Evolutionary conservation across 23 tunicate genomes (phyloP), one percentile per base, ranked within the genome.

Genomic region (Ascidia mentula): DNA sequence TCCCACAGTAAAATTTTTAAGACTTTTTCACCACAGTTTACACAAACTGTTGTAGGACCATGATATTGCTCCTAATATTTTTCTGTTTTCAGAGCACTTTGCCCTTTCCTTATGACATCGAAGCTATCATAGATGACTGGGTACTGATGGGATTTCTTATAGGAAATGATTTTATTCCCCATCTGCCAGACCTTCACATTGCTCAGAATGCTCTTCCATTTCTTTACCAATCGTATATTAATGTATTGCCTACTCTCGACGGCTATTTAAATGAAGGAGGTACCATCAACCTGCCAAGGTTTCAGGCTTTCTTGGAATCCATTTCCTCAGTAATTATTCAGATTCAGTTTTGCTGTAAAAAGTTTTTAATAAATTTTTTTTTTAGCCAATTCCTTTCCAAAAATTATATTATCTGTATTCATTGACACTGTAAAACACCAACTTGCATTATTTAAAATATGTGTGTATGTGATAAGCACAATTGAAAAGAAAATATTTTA

Each of bases 161-260:
- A 33, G 99, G 99, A 5, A 96, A 96, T 53, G 99, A 96, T 53
- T 96, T 96, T 73, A 88, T 96, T 6, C 99, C 99, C 31, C 97
- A 96, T 72, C 89, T 96, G 2, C 99, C 99, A 0, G 76, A 96
- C 82, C 70, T 96, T 26, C 99, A 96, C 82, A 96, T 96, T 12
- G 70, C 82, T 13, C 76, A 69, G 24, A 89, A 91, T 75, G 97
- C 96, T 32, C 79, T 96, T 53, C 97, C 99, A 0, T 74, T 87
- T 39, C 70, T 96, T 30, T 96, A 96, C 72, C 77, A 81, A 78
- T 77, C 86, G 5, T 96, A 96, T 72, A 87, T 70, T 45, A 37
- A 87, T 34, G 90, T 88, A 36, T 46, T 96, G 31, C 99, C 99
- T 6, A 76, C 65, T n/a, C 37, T 96, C 46, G 99, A 89, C 36